Base-by-base conservation (phyloP, 2,888 invertebrate species). In the Empis stercorea region DNA sequence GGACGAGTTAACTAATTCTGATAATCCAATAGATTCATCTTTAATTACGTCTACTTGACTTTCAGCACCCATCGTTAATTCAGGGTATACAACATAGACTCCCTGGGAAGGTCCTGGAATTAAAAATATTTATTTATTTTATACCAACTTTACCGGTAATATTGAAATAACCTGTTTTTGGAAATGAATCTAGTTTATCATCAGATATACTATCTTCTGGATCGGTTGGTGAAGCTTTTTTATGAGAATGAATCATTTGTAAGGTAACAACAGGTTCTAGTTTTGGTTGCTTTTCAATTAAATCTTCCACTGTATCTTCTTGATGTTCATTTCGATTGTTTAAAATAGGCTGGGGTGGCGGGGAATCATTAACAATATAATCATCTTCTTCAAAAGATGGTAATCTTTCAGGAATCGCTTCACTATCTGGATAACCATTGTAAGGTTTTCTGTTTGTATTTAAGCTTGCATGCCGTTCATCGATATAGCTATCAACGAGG, bases 221-320 rank as follows among this genome's bases (percentile, higher is more conserved):
- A 34, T n/a, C n/a, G 5, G 59, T 50, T 68, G 61, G 11, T 2
- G 59, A 57, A 0, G 61, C 51, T 43, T 70, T 61, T 49, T 70
- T 65, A 56, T 75, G 71, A 0, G 74, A 72, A 57, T 81, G 80
- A 41, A 82, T 72, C 82, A 82, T 81, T 65, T 82, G 82, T 30
- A 81, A 60, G 0, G 81, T 81, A 11, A 80, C 75, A 1, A 81
- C 75, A 1, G 74, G 73, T 23, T 75, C 72, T 6, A 74, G 64
- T 37, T 64, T 66, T 34, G 62, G 53, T 34, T 34, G 7, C 4
- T n/a, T 13, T n/a, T 34, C 34, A 7, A 7, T 2, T 6, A 9
- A 6, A 4, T 27, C 23, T 27, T 27, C 23, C 5, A 9, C 23
- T 3, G 59, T 47, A 23, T 62, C 61, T 23, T 55, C 62, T 3